Evolutionary conservation across 2,888 invertebrate species (phyloP), one percentile per base, ranked within the genome.

Genomic region (Leptodirus hochenwartii): DNA sequence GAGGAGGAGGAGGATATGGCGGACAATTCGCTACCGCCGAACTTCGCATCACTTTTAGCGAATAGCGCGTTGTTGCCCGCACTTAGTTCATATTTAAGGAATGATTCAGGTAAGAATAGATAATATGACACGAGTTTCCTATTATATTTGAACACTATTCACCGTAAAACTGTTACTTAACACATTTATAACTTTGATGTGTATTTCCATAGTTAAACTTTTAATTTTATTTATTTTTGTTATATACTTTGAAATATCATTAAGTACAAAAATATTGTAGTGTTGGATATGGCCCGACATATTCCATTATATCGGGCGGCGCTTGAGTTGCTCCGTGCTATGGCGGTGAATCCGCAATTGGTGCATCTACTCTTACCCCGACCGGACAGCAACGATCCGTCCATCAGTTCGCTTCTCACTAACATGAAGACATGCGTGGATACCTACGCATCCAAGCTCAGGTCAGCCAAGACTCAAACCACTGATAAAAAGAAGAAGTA

Each of bases 221-320:
- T 4, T 31, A 17, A 31, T 15, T 27, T 17, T 12, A 5, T 27
- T 14, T 8, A 12, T 16, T 11, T 4, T 6, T 17, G 17, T 5
- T 27, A 4, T 31, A 5, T 20, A 6, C 6, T 15, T 12, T 17
- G 10, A 22, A 4, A 24, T 14, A 3, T 20, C 8, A 31, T 20
- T 30, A 3, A 25, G 3, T 15, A 5, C 16, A 9, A 15, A 4
- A 17, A 32, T 24, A 13, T 46, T 41, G n/a, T 51, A 62, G 91
- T 91, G 41, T 59, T 93, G 53, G 91, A 93, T 59, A 90, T 93
- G 79, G 87, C 91, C n/a, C 70, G 90, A 11, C 91, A 91, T 61
- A 87, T 91, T 56, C 88, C 90, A 15, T 64, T 91, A 43, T 91
- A 91, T 59, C 71, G 80, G 41, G 77, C 84, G 39, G 75, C 90